A percentile compares a stretch with the other conserved stretches of the same genome.
Conservation (phyloP, 2,113 vertebrate genomes). For the Aleadryas rufinucha region DNA sequence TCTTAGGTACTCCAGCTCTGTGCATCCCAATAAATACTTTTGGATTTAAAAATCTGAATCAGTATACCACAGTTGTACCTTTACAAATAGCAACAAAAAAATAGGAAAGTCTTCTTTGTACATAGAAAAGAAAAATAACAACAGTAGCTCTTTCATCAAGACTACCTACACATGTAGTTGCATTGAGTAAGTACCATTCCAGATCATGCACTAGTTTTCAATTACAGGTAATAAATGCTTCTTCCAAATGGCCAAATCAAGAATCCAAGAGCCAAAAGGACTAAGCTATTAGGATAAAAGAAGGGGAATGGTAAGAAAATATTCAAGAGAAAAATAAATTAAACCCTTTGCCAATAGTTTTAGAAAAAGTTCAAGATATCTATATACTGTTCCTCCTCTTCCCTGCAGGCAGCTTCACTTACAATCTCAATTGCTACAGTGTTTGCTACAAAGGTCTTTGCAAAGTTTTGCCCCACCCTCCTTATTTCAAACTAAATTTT, state of each 20-base stretch:
- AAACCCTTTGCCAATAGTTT: neutral
- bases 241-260: neutral
- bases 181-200: neutral
- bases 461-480: neutral
- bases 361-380: neutral
- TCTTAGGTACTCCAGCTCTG: neutral
- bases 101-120: neutral
- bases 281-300: neutral
- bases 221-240: neutral
- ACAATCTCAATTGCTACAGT: neutral
- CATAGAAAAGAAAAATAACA: neutral
- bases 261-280: neutral
- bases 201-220: neutral
- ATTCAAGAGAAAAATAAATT: neutral
- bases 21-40: neutral
- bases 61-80: neutral
- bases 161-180: neutral
- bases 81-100: neutral
- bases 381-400: neutral
- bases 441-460: neutral
- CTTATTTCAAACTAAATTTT: neutral
- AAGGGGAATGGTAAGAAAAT: neutral
- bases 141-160: neutral
- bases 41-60: neutral
- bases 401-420: neutral